Evolutionary conservation across 2,888 invertebrate genomes (phyloP), one percentile per base, ranked within the genome.

Genomic region (Andrena marginata): DNA sequence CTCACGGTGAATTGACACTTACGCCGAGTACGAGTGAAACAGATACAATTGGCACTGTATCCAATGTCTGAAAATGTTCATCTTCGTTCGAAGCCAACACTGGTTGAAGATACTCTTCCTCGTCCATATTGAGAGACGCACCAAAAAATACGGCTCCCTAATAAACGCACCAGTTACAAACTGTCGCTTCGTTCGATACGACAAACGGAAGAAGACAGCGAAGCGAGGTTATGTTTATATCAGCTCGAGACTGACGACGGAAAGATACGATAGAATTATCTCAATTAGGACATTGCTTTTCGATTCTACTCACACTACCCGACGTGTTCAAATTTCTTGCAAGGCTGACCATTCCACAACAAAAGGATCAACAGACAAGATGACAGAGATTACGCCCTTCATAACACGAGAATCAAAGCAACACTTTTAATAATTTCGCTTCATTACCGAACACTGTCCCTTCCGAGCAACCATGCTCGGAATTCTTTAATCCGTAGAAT

Each of bases 61-160:
- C 89, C 10, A 94, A 74, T 63, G 89, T 90, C 74, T 91, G 89
- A 81, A 94, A 94, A 77, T 86, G 78, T 2, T 91, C 90, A 42
- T 91, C 90, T 10, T 93, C 93, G 31, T 90, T 89, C 0, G 92
- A 90, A 2, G 90, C 87, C 35, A 93, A 81, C 23, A 93, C 90
- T 7, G 93, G 93, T 68, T 93, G 92, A 48, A 93, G 85, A 82
- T 85, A 91, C 63, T 94, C 93, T 59, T 93, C 93, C 49, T 94
- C 93, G 2, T 93, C 93, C 94, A 93, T 94, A 78, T 93, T 93
- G 48, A 90, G 42, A 35, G 90, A 85, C 29, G 88, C 85, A 89
- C 93, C 92, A 78, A 93, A 92, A 80, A 92, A 92, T 59, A 91
- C 92, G 77, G 90, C 92, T 80, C 91, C 92, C 91, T 92, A 62